Base-by-base conservation (phyloP, 2,113 vertebrate genomes). In the Ptilonorhynchus violaceus region DNA sequence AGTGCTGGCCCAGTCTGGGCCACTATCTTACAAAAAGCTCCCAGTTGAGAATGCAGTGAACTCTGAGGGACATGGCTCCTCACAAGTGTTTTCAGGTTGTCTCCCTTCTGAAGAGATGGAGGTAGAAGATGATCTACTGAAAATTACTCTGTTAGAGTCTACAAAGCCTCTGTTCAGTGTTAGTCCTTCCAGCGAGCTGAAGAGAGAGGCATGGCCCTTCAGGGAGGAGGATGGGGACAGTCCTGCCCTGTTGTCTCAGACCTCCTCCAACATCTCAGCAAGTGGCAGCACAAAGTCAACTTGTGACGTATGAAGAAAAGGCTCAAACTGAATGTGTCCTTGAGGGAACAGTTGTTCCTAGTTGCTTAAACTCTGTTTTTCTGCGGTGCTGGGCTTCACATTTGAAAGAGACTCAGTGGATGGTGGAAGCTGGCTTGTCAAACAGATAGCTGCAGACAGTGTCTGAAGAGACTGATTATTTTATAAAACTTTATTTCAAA, bases 21-120 rank as follows among this genome's bases (percentile, higher is more conserved):
- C 8, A 0, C 75, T 81, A 2, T 52, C 92, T 72, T 94, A 88
- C 77, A 97, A 94, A 95, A 92, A 89, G 28, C 63, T 87, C 64
- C 70, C 78, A 56, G 33, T 2, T 64, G 92, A 91, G 79, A 95
- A 96, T 62, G 93, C 91, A 23, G 69, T 94, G 69, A 90, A 84
- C 86, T 89, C 94, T 56, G 97, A 82, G 73, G 89, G 88, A 50
- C 59, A 25, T 25, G 63, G 78, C 44, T 85, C 92, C 41, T 90
- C 62, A 50, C 83, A 96, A 76, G 35, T 47, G 47, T 81, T 93
- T 20, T 64, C 66, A 44, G 95, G 94, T 64, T 94, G 94, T 68
- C 69, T 93, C 72, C 92, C 95, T 79, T 98, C 97, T 69, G 98
- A 98, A 96, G 98, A 98, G 83, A 98, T 98, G 98, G 98, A 99